These are phyloP conservation scores for cat (Felis catus) DNA, from an alignment of 2,113 vertebrate genomes.

Conservation along the genomic window F.catus_Fca126_mat1.0 CM031417.1:92975001-92975500, in stretches of 20 bases:
- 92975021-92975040: constrained; percentile 28
- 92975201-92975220: constrained; percentile 46
- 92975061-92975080: constrained; percentile 48
- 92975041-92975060: constrained; percentile 53
- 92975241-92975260: constrained; percentile 8
- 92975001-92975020: constrained; percentile 39
- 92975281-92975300: constrained; percentile 26
- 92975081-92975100: constrained; percentile 11
- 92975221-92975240: constrained; percentile 51
- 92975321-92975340: constrained; percentile 46
- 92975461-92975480: background rate
- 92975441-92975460: background rate
- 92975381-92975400: background rate
- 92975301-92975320: background rate
- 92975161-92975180: constrained; percentile 75
- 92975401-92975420: constrained; percentile 60
- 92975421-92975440: constrained; percentile 66
- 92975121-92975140: constrained; percentile 45
- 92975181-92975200: constrained; percentile 69
- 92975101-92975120: constrained; percentile 38
- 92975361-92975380: background rate
- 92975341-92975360: background rate
- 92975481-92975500: constrained; percentile 83
- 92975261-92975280: background rate
- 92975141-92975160: constrained; percentile 61